phyloP scores from a whole-genome alignment of 2,113 vertebrate genomes.

The Pluvianellus socialis region DNA sequence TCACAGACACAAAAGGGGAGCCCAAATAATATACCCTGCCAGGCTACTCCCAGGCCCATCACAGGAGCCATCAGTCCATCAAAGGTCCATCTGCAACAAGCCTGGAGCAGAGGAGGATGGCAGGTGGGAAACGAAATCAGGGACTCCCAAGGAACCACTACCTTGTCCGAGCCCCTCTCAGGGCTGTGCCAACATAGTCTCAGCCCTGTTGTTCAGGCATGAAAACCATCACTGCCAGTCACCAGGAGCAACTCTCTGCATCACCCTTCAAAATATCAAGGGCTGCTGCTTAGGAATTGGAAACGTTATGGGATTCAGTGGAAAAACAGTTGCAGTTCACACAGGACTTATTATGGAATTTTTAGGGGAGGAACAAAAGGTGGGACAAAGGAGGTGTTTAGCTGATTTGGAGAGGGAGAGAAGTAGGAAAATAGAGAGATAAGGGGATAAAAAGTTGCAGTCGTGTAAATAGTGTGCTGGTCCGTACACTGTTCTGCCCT shows the following conservation, averaged over 20 bases:
- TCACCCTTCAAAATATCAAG: not conserved
- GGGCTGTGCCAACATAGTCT: not conserved
- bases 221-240: not conserved
- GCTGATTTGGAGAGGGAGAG: not conserved
- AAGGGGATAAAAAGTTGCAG: not conserved
- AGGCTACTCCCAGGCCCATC: not conserved
- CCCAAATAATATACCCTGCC: not conserved
- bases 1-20: not conserved
- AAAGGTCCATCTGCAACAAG: not conserved
- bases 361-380: not conserved
- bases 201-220: not conserved
- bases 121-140: not conserved
- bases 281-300: not conserved
- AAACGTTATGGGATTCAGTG: not conserved
- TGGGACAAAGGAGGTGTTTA: not conserved
- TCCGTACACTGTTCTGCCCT: fast-evolving
- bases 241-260: not conserved
- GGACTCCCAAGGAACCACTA: not conserved
- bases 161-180: not conserved
- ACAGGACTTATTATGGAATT: not conserved
- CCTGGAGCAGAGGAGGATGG: not conserved
- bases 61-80: not conserved
- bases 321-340: not conserved
- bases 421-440: not conserved
- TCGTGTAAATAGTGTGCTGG: not conserved